Evolutionary conservation across 2,888 invertebrate genomes (phyloP), one percentile per base, ranked within the genome.

Genomic region (Altica lythri): DNA sequence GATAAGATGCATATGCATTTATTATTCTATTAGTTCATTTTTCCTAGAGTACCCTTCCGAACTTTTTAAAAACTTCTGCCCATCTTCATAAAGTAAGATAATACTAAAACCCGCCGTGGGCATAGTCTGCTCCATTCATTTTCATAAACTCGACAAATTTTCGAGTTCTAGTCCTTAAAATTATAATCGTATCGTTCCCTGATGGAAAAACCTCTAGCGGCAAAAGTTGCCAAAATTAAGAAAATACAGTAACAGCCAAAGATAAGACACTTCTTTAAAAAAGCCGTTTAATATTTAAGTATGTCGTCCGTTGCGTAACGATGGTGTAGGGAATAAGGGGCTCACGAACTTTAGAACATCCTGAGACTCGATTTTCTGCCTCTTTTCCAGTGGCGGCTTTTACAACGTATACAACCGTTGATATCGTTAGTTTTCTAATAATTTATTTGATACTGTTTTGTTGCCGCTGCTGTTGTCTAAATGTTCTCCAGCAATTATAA

Each of bases 231-330:
- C 37, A 25, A 53, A 53, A 59, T 55, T 59, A 59, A 55, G 55
- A 49, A 55, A 50, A 42, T 50, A 56, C 47, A 34, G 55, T 43
- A 51, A 57, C 57, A 43, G 62, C 50, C 59, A 57, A 60, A 63
- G 64, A 63, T 62, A 56, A 60, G 56, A 57, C 57, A 56, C 60
- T 50, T 42, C 32, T 29, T 17, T 27, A 61, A 56, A 59, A 62
- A 64, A 63, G 56, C 68, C 67, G 66, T 72, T 75, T 70, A 75
- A 75, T 75, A 75, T 75, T 74, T 74, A 74, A 74, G 67, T 66
- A 65, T 67, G 72, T 67, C 68, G 69, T 69, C 66, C 67, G 67
- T 69, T 72, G 72, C 72, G 72, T 75, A 73, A 74, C 73, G 73
- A 72, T 66, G 65, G 69, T 65, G 67, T 64, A 57, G 74, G 74